Evolutionary conservation across 2,797 vertebrate species (phyloP).

Genomic region (Pelochelys cantorii): DNA sequence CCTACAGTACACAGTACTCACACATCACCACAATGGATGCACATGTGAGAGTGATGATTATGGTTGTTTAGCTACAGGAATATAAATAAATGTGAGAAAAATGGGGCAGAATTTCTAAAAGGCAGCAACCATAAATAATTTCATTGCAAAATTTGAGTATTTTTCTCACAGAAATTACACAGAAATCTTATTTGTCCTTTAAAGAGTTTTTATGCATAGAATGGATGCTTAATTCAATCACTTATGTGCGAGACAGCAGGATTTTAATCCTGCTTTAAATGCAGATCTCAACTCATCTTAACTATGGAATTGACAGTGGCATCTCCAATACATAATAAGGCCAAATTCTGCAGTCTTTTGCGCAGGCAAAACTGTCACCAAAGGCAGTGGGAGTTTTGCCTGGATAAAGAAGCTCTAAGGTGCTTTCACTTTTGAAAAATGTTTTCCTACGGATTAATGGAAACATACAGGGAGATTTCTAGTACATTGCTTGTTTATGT

Average conservation of each 20-base stretch:
- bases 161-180: constrained; percentile 10
- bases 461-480: constrained; percentile 52
- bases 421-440: constrained; percentile 55
- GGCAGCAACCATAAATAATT: background rate
- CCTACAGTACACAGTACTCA: background rate
- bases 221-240: constrained; percentile 14
- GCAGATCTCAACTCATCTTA: constrained; percentile 7
- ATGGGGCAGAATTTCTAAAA: constrained; percentile 8
- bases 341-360: background rate
- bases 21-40: constrained; percentile 15
- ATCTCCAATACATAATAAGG: constrained; percentile 20
- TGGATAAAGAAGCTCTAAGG: background rate
- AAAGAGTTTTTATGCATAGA: constrained; percentile 24
- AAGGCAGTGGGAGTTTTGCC: accelerated
- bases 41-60: background rate
- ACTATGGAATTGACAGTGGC: constrained; percentile 11
- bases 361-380: background rate
- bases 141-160: background rate
- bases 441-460: constrained; percentile 60
- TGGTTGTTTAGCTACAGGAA: background rate
- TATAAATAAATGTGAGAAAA: constrained; percentile 7
- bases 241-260: constrained; percentile 47
- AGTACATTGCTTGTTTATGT: constrained; percentile 44
- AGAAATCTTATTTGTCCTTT: constrained; percentile 1
- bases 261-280: constrained; percentile 41